Conservation (phyloP, 2,888 invertebrate genomes). For the Apodemia hepburni region DNA sequence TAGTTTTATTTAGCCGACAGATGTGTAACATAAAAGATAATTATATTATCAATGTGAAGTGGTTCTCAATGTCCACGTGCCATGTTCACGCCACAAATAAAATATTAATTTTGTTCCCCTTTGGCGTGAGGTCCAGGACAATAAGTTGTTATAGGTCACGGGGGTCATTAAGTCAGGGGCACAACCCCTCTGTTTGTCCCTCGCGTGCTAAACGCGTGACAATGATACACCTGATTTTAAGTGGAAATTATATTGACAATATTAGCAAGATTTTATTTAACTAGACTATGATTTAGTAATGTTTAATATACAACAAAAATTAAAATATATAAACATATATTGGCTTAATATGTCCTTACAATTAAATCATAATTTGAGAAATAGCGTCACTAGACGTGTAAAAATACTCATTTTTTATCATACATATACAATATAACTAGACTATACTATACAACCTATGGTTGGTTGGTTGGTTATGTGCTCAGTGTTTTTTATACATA, state of each 20-base stretch:
- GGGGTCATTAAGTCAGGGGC: slow-evolving; percentile 66
- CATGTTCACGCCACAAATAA: slow-evolving; percentile 31
- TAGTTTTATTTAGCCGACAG: not conserved
- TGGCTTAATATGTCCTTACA: too few species aligned
- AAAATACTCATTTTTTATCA: too few species aligned
- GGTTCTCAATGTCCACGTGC: slow-evolving; percentile 51
- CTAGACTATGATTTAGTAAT: too few species aligned
- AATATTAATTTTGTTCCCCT: not conserved
- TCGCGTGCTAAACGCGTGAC: slow-evolving; percentile 21
- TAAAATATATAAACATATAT: too few species aligned
- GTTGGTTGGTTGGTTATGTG: too few species aligned
- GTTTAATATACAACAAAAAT: too few species aligned
- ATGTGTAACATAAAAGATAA: too few species aligned
- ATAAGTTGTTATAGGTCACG: slow-evolving; percentile 60
- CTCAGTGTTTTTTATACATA: too few species aligned
- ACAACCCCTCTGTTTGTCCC: slow-evolving; percentile 36
- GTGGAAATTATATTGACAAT: slow-evolving; percentile 2
- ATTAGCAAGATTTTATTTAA: not conserved
- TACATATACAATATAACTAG: too few species aligned
- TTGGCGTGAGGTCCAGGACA: slow-evolving; percentile 47
- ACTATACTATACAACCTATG: too few species aligned
- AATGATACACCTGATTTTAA: slow-evolving; percentile 20
- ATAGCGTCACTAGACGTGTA: too few species aligned
- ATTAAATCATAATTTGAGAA: too few species aligned
- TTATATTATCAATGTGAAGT: not conserved